A percentile compares a stretch with the other conserved stretches of the same genome.
Conservation (phyloP, 2,797 vertebrate genomes). For the Tympanoctomys barrerae region DNA sequence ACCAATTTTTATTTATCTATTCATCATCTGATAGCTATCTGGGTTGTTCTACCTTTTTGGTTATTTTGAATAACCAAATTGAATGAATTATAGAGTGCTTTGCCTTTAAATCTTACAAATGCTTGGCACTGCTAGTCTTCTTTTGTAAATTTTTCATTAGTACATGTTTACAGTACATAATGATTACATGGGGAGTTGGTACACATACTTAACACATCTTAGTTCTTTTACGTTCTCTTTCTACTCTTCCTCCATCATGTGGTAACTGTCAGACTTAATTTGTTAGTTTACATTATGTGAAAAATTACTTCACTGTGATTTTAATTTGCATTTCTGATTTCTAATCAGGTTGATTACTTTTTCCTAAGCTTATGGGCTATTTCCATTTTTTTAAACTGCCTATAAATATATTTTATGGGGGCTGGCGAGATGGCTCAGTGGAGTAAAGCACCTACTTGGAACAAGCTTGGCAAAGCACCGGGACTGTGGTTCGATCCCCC, state of each 20-base stretch:
- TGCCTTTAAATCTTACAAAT: not conserved
- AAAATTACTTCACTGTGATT: not conserved
- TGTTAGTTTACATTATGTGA: not conserved
- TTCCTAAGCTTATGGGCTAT: not conserved
- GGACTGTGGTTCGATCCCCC: no score
- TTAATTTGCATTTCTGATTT: slow-evolving; percentile 23
- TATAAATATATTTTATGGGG: not conserved
- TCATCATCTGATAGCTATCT: not conserved
- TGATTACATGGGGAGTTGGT: not conserved
- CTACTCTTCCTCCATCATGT: not conserved
- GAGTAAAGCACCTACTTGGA: no score
- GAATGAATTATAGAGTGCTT: not conserved
- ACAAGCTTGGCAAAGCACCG: no score
- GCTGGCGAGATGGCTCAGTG: no score
- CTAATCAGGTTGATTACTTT: not conserved
- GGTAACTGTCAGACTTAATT: not conserved
- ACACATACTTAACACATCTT: not conserved
- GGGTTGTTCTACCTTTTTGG: slow-evolving; percentile 1
- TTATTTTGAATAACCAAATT: not conserved
- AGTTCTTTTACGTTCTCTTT: not conserved
- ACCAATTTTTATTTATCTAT: not conserved
- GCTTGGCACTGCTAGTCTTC: not conserved
- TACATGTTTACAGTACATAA: not conserved
- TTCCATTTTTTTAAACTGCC: not conserved
- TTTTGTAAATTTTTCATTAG: not conserved